phyloP scores from a whole-genome alignment of 2,888 invertebrate species.

The Ceramica pisi region DNA sequence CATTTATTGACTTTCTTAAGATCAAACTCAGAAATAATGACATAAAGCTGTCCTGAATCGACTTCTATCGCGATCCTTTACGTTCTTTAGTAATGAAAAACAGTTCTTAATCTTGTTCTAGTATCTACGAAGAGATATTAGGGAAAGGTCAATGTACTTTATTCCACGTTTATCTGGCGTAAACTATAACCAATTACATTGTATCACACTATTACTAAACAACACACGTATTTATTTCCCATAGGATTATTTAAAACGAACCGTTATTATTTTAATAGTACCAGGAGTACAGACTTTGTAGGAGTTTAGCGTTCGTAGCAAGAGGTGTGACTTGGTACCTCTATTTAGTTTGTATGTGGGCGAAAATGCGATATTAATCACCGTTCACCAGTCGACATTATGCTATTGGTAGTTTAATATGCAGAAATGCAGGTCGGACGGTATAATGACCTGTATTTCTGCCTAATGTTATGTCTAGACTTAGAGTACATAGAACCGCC shows the following conservation, averaged over 20 bases:
- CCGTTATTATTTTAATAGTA: slow-evolving; percentile 40
- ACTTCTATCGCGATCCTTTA: too few relatives aligned
- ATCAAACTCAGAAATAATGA: too few relatives aligned
- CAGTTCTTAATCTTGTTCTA: too few relatives aligned
- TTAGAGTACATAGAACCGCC: slow-evolving; percentile 15
- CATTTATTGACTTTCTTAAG: too few relatives aligned
- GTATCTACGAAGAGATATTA: too few relatives aligned
- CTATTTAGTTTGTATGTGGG: slow-evolving; percentile 36
- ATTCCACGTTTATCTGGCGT: too few relatives aligned
- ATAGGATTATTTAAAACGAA: slow-evolving; percentile 41
- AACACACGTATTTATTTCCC: slow-evolving; percentile 44
- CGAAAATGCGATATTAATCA: slow-evolving; percentile 51
- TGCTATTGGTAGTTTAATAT: slow-evolving; percentile 46
- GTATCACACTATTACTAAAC: slow-evolving; percentile 37
- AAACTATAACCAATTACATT: slow-evolving; percentile 40
- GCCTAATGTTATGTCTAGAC: slow-evolving; percentile 51
- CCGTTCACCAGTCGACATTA: slow-evolving; percentile 43
- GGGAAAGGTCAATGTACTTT: too few relatives aligned
- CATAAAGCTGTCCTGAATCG: too few relatives aligned
- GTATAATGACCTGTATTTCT: slow-evolving; percentile 45
- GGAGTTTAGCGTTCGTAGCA: slow-evolving; percentile 8
- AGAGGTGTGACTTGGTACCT: slow-evolving; percentile 24
- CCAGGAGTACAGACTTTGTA: slow-evolving; percentile 17
- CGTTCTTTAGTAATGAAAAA: too few relatives aligned
- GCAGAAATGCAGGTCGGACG: slow-evolving; percentile 60